Percentiles rank a stretch among this genome's conserved stretches.
phyloP scores from a whole-genome alignment of 2,113 vertebrate species.

The Prinia subflava region DNA sequence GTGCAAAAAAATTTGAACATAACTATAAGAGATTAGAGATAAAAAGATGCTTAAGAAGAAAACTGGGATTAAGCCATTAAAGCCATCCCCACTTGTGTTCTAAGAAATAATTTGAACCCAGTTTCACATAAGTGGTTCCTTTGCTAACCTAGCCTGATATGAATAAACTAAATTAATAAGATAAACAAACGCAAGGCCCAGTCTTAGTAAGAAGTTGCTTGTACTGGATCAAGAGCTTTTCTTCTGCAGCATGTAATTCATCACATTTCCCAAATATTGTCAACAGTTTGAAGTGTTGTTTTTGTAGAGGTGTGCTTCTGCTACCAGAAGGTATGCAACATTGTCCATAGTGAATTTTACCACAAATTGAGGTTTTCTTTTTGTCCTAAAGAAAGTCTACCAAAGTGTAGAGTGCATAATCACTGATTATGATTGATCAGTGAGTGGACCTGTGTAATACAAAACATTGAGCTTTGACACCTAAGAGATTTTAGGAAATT shows the following conservation, averaged over 20 bases:
- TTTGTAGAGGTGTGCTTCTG: not conserved
- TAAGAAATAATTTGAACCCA: not conserved
- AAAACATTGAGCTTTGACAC: not conserved
- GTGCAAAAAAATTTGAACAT: not conserved
- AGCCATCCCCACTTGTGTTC: not conserved
- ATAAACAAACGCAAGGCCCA: not conserved
- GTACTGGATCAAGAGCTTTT: not conserved
- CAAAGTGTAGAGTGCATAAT: not conserved
- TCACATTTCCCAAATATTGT: not conserved
- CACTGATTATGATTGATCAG: not conserved
- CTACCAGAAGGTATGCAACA: not conserved
- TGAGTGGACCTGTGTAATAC: not conserved
- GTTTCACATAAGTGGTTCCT: fast-evolving
- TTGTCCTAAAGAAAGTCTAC: not conserved
- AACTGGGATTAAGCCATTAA: not conserved
- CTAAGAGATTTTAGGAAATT: not conserved
- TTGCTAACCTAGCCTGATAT: not conserved
- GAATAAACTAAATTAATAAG: not conserved
- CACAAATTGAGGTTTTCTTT: not conserved
- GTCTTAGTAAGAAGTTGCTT: not conserved
- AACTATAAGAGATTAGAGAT: not conserved
- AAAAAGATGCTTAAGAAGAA: not conserved
- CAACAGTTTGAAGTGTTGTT: not conserved
- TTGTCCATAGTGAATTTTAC: not conserved
- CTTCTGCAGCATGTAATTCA: not conserved